Conservation (phyloP, 2,888 invertebrate species). For the Bruchidius siliquastri region DNA sequence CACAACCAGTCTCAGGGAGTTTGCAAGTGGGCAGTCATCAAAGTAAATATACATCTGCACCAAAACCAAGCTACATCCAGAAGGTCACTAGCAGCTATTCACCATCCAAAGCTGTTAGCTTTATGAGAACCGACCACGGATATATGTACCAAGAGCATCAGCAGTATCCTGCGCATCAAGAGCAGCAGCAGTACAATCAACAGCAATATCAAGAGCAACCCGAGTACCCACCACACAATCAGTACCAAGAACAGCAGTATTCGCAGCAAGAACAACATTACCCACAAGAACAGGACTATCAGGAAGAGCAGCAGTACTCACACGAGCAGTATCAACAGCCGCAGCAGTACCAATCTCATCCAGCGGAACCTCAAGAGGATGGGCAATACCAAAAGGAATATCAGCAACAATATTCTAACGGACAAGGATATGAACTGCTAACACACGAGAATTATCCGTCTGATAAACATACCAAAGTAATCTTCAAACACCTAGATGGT, state of each 20-base stretch:
- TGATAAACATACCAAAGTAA: constrained; percentile 55
- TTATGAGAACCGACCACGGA: not conserved
- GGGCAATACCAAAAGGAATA: constrained; percentile 1
- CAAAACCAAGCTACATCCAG: not conserved
- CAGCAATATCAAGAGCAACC: constrained; percentile 6
- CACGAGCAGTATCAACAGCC: constrained; percentile 12
- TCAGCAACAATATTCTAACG: constrained; percentile 9
- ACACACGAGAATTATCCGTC: constrained; percentile 57
- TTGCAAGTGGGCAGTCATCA: not conserved
- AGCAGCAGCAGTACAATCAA: constrained; percentile 10
- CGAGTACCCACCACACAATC: not conserved
- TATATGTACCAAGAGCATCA: not conserved
- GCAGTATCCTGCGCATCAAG: constrained; percentile 1
- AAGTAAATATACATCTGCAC: not conserved
- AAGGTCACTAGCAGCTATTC: not conserved
- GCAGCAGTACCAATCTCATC: not conserved
- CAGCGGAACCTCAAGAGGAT: not conserved
- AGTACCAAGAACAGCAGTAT: constrained; percentile 1
- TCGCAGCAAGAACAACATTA: constrained; percentile 1
- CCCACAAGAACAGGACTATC: constrained; percentile 6
- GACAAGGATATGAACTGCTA: constrained; percentile 30
- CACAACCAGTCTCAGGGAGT: not conserved
- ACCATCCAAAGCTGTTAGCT: not conserved
- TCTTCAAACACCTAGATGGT: constrained; percentile 40
- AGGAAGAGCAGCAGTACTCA: constrained; percentile 10